Evolutionary conservation across 2,888 invertebrate species (phyloP), one percentile per base, ranked within the genome.

Genomic region (Hydroisotoma schaefferi): DNA sequence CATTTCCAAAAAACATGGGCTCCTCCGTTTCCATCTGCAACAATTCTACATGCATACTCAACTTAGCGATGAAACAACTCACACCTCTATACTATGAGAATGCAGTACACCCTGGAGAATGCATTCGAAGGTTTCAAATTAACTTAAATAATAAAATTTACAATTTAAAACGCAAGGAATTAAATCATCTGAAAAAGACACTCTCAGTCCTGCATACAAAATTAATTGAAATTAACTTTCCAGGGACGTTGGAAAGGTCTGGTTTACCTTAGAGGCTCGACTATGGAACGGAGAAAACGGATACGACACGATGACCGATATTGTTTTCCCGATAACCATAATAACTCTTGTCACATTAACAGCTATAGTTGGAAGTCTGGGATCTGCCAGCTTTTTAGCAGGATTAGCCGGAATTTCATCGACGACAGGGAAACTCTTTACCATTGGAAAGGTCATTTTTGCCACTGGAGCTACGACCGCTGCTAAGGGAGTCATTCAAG

Each of bases 231-330:
- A n/a, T n/a, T n/a, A n/a, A n/a, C 25, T 47, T 33, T 57, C 8
- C 25, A 67, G 63, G 26, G 61, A 67, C 52, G 63, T 63, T 15
- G 67, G 67, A 1, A 67, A 67, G 29, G 63, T 67, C 5, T 61
- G 63, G 28, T 67, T 67, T 33, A 63, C 67, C 1, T 37, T 67
- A 6, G 67, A 67, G 29, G 61, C 61, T 20, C 61, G 57, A 43
- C 49, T 67, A 10, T 67, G 63, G 63, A 67, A 67, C 22, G 67
- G 67, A 2, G 61, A 67, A 29, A 67, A 67, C 43, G 61, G 63
- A 1, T 67, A 67, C 37, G 67, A 67, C 26, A 63, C 63, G 37
- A 37, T 67, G 2, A 18, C 53, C n/a, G 67, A 67, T 38, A 67
- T 67, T 25, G 63, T 63, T 3, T 61, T 61, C 3, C 67, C 67